Evolutionary conservation across 2,113 vertebrate species (phyloP), one percentile per base, ranked within the genome.

Genomic region (Electrona antarctica): DNA sequence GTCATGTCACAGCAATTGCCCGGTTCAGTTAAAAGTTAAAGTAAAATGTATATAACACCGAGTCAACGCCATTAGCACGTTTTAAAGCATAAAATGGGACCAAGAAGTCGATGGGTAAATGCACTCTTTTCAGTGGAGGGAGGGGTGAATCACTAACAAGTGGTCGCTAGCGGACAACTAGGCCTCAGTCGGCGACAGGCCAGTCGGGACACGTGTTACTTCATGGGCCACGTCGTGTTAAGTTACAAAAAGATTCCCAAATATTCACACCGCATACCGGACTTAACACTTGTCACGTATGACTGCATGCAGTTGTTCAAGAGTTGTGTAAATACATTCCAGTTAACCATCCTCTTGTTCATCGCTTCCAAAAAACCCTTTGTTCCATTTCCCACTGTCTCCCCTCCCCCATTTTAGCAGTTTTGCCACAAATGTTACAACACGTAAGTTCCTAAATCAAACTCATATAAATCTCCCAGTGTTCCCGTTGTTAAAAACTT

Each of bases 191-290:
- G 87, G 88, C 83, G 69, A 67, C 66, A 76, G 78, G 90, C 88
- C 83, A 82, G 67, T 11, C 66, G 50, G 67, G 91, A 93, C 93
- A 93, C 93, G 93, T 93, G 93, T 93, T 92, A 71, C 76, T 64
- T 69, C 50, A 4, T 63, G 67, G 73, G 89, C 91, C 91, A 88
- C 85, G 87, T 86, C 80, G 80, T 74, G 58, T 93, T 70, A 90
- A 88, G 87, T 91, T 89, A 86, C 85, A 56, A 7, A 73, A 80
- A 87, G 74, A 81, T 51, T 21, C 45, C 62, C 46, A 81, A 86
- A 88, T 86, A 85, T 77, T 10, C 69, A 6, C 33, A 10, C 41
- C 50, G 60, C 13, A 69, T 60, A n/a, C 69, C 70, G 0, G 21
- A 28, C 58, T 49, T 12, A 7, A 47, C 88, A 86, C 68, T 73